These are phyloP conservation scores for Elaeidobius kamerunicus DNA, from an alignment of 2,888 invertebrate genomes.

Conservation along the genomic window DNA sequence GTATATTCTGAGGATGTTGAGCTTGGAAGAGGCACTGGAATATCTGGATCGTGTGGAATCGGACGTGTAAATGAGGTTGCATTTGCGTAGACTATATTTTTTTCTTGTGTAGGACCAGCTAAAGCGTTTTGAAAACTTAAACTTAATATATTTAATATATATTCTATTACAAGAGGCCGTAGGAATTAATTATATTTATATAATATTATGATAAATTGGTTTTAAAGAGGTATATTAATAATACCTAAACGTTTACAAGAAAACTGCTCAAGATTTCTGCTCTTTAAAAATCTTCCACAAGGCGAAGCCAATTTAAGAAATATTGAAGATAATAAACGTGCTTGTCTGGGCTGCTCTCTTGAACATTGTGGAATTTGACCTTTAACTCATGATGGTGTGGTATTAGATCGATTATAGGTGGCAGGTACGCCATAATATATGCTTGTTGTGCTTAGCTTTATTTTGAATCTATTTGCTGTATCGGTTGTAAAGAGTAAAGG, in stretches of 20 bases:
- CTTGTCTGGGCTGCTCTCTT: neutral
- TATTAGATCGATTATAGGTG: neutral
- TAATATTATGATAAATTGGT: no score
- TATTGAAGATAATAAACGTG: neutral
- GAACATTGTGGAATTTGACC: slow-evolving; percentile 5
- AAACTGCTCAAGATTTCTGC: neutral
- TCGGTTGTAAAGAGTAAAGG: no score
- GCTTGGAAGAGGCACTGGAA: neutral
- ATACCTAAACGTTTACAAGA: no score
- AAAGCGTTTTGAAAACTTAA: no score
- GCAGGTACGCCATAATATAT: slow-evolving; percentile 1
- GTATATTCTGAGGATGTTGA: neutral
- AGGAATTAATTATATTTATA: no score
- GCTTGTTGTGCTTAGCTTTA: no score
- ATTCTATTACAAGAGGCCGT: no score
- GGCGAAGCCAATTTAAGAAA: slow-evolving; percentile 3
- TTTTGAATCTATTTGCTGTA: no score
- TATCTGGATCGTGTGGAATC: neutral
- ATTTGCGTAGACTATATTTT: neutral
- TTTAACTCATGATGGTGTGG: neutral
- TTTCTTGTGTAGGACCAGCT: no score
- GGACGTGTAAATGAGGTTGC: neutral
- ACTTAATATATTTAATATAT: no score
- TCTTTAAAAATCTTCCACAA: neutral
- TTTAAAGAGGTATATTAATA: no score